Evolutionary conservation across 2,113 vertebrate genomes (phyloP), one percentile per base, ranked within the genome.

Genomic region (Cynoglossus semilaevis): DNA sequence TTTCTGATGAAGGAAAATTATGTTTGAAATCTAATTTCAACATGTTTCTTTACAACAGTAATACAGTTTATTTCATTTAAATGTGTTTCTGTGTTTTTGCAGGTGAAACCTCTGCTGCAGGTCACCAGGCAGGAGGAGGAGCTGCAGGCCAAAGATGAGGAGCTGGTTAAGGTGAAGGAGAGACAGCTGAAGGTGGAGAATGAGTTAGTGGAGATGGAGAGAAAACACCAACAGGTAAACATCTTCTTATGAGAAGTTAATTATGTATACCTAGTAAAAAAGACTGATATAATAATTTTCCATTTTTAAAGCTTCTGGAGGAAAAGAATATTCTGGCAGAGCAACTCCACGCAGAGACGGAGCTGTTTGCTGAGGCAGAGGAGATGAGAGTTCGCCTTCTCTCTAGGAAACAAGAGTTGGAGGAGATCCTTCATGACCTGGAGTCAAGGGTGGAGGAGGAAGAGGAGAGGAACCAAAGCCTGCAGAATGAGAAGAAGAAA

Each of bases 41-140:
- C 22, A n/a, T n/a, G n/a, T n/a, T 37, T 8, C n/a, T 44, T 8
- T 2, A 0, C 34, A 58, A 14, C 42, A 29, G 9, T 13, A 40
- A 40, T 5, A 40, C 9, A 40, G 37, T 40, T 11, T 5, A 40
- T 40, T 1, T 11, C 37, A 40, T 0, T 11, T 40, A 38, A 10
- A 38, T 10, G 9, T 38, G 37, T 38, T 42, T 18, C 2, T 35
- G 5, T 29, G 0, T 35, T 1, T 58, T 8, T 11, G 3, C 67
- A 99, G 97, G 96, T 99, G 79, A 99, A 99, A 80, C 97, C 97
- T n/a, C 90, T 99, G 58, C 92, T 99, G 5, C 97, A 99, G 80
- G 97, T 99, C 17, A 99, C 96, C 53, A 92, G 97, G 42, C 97
- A 99, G 69, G 97, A 99, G 51, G 97, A 99, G 60, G 97, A 99